These are phyloP conservation scores for Malurus elegans DNA, from an alignment of 2,113 vertebrate genomes.

Conservation along the genomic window DNA sequence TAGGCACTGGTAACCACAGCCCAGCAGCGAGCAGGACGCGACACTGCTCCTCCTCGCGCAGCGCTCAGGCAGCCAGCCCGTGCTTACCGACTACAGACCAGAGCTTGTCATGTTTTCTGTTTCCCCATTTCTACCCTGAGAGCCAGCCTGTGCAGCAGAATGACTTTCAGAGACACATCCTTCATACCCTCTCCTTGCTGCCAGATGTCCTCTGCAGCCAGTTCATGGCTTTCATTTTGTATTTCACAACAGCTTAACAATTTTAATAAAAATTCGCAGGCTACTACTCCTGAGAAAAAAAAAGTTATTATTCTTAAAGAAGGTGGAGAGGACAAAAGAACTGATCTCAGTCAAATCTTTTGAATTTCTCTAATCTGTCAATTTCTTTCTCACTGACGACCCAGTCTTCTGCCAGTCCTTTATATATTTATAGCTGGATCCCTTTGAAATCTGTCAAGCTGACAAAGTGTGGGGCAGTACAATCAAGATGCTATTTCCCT, in stretches of 20 bases:
- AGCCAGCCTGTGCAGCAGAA: not conserved
- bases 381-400: not conserved
- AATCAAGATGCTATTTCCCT: not conserved
- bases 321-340: not conserved
- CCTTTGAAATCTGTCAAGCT: not conserved
- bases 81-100: not conserved
- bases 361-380: not conserved
- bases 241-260: not conserved
- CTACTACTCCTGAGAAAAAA: not conserved
- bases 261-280: not conserved
- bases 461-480: not conserved
- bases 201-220: slow-evolving; percentile 32
- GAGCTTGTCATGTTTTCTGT: not conserved
- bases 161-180: not conserved
- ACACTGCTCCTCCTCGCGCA: not conserved
- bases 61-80: not conserved
- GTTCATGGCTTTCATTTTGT: not conserved
- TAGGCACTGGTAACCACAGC: slow-evolving; percentile 8
- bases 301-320: not conserved
- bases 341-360: not conserved
- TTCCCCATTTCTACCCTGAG: not conserved
- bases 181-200: slow-evolving; percentile 14
- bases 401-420: not conserved
- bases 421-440: not conserved
- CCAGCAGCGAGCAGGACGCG: not conserved